Base-by-base conservation (phyloP, 2,888 invertebrate genomes). In the Nezara viridula region DNA sequence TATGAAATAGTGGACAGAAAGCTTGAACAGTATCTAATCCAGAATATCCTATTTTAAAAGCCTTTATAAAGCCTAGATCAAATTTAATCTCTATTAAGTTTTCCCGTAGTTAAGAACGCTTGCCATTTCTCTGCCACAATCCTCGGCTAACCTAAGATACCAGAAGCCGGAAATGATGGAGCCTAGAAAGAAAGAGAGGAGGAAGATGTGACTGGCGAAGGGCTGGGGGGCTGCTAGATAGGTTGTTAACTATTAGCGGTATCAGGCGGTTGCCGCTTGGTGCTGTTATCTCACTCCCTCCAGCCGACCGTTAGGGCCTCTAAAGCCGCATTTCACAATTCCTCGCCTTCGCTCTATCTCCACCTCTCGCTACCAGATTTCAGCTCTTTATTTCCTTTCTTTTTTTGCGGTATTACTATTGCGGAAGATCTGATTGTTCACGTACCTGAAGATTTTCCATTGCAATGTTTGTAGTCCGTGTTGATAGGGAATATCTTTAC, bases 251-350 rank as follows among this genome's bases (percentile, higher is more conserved):
- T 81, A 81, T 81, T 47, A 81, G 44, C 66, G 3, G n/a, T 55
- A 73, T 73, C 66, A 73, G 66, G 66, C 9, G 7, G 66, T 37
- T 37, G 66, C 66, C 66, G 81, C 44, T n/a, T 10, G 44, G 12
- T n/a, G 24, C 44, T 44, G 81, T 81, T 81, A 81, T 81, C 81
- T 44, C 44, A 12, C 44, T 10, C 81, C 81, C 24, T 24, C 81
- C 81, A 81, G 81, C 81, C 81, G 24, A 40, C 81, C 24, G 81
- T 81, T 40, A 81, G 81, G 40, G 40, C 14, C 81, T 81, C 81
- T n/a, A 81, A 81, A 81, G 81, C 81, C 44, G 44, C 81, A 81
- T 81, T 81, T 81, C 81, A 44, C 81, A n/a, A 81, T 81, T 47
- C 44, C 81, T 47, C 81, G 44, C 81, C 44, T 47, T n/a, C 81